Evolutionary conservation across 2,888 invertebrate genomes (phyloP).

Genomic region (Agrotis segetum): DNA sequence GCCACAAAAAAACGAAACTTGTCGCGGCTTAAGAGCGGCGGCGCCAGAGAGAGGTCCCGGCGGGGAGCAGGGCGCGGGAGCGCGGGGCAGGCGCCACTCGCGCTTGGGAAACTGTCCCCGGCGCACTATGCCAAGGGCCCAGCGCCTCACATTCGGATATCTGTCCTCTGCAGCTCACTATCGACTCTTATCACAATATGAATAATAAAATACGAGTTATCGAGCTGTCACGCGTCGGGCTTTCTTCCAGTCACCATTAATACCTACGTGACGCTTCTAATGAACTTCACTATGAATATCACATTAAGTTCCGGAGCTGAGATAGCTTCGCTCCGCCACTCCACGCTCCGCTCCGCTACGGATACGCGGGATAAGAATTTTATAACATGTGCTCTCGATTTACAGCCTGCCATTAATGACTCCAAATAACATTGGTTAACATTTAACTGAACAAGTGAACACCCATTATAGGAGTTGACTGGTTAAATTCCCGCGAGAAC

Average conservation of each 20-base stretch:
- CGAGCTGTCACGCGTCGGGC: constrained; percentile 44
- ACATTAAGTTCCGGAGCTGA: constrained; percentile 49
- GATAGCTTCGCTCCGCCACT: constrained; percentile 23
- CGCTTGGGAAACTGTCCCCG: constrained; percentile 78
- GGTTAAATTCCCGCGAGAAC: constrained; percentile 8
- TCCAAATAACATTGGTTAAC: constrained; percentile 59
- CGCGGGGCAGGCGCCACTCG: constrained; percentile 77
- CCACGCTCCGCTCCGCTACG: constrained; percentile 20
- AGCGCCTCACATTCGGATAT: constrained; percentile 69
- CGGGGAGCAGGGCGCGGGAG: constrained; percentile 43
- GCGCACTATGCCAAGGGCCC: constrained; percentile 64
- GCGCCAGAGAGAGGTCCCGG: constrained; percentile 77
- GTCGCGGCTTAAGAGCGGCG: constrained; percentile 86
- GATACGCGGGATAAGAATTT: constrained; percentile 50
- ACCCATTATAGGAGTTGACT: constrained; percentile 37
- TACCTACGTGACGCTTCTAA: constrained; percentile 59
- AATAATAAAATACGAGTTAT: constrained; percentile 76
- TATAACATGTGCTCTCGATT: constrained; percentile 58
- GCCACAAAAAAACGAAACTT: constrained; percentile 83
- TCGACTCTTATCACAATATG: constrained; percentile 67
- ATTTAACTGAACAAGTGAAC: constrained; percentile 54
- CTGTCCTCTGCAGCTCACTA: constrained; percentile 53
- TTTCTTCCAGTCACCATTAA: constrained; percentile 35
- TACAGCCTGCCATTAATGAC: constrained; percentile 59
- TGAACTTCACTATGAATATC: constrained; percentile 64